Evolutionary conservation across 2,113 vertebrate species (phyloP), one percentile per base, ranked within the genome.

Genomic region (Rousettus leschenaultii): DNA sequence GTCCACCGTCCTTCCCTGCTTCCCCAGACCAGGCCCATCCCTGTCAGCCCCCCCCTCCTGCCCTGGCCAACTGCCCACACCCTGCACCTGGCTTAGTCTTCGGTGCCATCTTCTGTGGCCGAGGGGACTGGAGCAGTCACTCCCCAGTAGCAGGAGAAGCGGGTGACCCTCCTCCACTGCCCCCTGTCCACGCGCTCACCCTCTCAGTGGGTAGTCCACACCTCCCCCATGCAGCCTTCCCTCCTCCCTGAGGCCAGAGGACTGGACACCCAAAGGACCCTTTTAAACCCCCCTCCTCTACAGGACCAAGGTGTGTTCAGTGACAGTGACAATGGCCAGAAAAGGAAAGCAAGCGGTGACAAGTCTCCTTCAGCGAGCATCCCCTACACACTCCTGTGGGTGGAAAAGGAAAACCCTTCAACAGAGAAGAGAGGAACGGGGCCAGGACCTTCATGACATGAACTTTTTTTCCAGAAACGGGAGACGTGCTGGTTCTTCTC

Each of bases 401-500:
- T 10, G 7, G 5, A 38, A 45, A 45, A 35, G 19, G 3, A 5
- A n/a, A 24, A 5, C 7, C 33, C 7, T 13, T 28, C 22, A 12
- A 13, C 5, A 24, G 26, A 35, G 30, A 12, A 68, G 75, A n/a
- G 33, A 8, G 14, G 59, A 70, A 35, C 9, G 4, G 70, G 28
- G 40, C 5, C 26, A 28, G 21, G 71, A 33, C 18, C 5, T 77
- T 14, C 16, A 2, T 38, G 19, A 43, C 2, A 1, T 59, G 21
- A 22, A 35, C 11, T 13, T 2, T 43, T 21, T 79, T 24, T 63
- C 55, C 48, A 51, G 6, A 70, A 66, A 40, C 15, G 7, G 53
- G 18, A 3, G 35, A 51, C 28, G 18, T 22, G 0, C 0, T 0
- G 3, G 4, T 11, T 68, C 59, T 80, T n/a, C 6, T 10, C 68